Conservation (phyloP, 30 jellyfish, hydroid and myxozoan species). For the Aurelia aurita region DNA sequence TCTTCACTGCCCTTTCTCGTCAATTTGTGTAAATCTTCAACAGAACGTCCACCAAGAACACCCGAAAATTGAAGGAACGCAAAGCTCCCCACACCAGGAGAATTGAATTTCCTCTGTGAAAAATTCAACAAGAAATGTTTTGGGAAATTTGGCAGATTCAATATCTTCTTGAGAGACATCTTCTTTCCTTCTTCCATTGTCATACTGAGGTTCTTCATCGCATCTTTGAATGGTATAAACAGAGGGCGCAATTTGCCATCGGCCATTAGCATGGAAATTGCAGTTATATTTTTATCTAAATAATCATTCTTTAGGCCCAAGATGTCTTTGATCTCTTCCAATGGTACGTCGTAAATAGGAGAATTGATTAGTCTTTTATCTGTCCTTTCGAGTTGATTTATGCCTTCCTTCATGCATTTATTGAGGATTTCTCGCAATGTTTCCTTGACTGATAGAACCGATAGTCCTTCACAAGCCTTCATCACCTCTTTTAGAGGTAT, state of each 20-base stretch:
- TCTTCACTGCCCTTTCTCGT: constrained; percentile 1
- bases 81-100: background rate
- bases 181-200: constrained; percentile 1
- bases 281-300: background rate
- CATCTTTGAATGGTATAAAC: constrained; percentile 28
- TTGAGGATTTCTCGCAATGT: background rate
- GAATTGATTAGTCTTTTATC: background rate
- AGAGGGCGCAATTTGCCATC: background rate
- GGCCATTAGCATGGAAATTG: background rate
- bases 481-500: constrained; percentile 5
- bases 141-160: constrained; percentile 18
- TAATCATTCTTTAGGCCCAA: constrained; percentile 1
- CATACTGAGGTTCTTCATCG: background rate
- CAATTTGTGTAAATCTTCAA: constrained; percentile 13
- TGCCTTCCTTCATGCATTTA: background rate
- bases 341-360: background rate
- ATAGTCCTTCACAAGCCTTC: background rate
- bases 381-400: too few relatives aligned
- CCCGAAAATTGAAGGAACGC: background rate
- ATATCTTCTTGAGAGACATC: constrained; percentile 11
- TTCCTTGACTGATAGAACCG: background rate
- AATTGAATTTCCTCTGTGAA: background rate
- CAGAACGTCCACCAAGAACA: background rate
- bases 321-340: constrained; percentile 25
- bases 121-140: background rate